Percentiles rank a stretch among this genome's conserved stretches.
Evolutionary conservation across 2,888 invertebrate species (phyloP).

Genomic region (Hybos culiciformis): DNA sequence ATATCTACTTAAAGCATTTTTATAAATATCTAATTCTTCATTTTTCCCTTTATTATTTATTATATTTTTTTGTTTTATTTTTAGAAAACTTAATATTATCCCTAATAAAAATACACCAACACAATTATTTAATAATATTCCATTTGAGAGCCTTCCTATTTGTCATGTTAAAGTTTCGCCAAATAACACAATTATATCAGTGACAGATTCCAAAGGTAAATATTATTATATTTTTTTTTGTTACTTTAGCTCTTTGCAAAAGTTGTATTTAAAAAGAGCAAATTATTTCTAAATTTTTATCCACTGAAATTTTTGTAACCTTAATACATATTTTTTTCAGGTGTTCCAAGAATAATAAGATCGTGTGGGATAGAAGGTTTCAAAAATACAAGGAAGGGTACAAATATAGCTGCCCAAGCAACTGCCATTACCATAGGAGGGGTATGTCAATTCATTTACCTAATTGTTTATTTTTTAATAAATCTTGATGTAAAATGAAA

Average conservation of each 20-base stretch:
- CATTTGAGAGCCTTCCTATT: constrained; percentile 68
- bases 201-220: constrained; percentile 56
- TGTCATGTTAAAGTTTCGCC: constrained; percentile 66
- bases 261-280: background rate
- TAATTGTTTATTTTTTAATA: constrained; percentile 8
- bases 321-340: constrained; percentile 34
- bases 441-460: constrained; percentile 8
- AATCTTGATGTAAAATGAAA: too few species aligned
- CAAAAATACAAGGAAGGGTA: constrained; percentile 88
- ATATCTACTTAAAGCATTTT: too few species aligned
- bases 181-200: constrained; percentile 77
- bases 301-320: constrained; percentile 2
- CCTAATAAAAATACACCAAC: constrained; percentile 61
- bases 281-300: background rate
- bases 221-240: background rate
- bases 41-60: too few species aligned
- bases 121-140: constrained; percentile 57
- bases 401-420: constrained; percentile 92
- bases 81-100: constrained; percentile 56
- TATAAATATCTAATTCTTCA: too few species aligned
- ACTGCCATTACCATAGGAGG: constrained; percentile 66
- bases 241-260: background rate
- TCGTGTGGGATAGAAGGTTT: constrained; percentile 88
- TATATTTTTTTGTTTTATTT: too few species aligned
- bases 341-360: constrained; percentile 46